Base-by-base conservation (phyloP, 2,797 vertebrate genomes). In the Sebastes baramenuke region DNA sequence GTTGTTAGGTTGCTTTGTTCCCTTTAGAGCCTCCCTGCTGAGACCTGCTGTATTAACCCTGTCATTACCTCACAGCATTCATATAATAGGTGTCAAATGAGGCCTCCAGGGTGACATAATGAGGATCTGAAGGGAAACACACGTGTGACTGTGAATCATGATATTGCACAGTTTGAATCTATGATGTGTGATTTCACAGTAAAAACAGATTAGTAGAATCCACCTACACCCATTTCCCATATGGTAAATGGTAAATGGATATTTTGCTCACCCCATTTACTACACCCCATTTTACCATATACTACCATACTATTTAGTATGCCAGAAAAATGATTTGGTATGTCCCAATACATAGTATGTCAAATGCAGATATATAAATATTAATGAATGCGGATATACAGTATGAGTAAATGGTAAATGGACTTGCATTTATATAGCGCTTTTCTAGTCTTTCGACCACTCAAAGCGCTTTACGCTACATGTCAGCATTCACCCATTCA, bases 61-160 rank as follows among this genome's bases (percentile, higher is more conserved):
- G 27, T 6, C 16, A 86, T 87, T 86, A 85, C 1, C 76, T 64
- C 56, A 9, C 80, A 74, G 67, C 46, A n/a, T 2, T 69, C 13
- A 25, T 5, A 5, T 76, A 83, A 79, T 32, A 52, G 77, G 49
- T 81, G 34, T 52, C n/a, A 77, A 67, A 85, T 66, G 29, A 77
- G 10, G 12, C 24, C 72, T 74, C 38, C 32, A 2, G 22, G 62
- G 77, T 81, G 77, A 80, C 80, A 55, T 79, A 71, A 78, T 70
- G 59, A 75, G 59, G 62, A 55, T 56, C 38, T 65, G 18, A 24
- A 14, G 74, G 71, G 56, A 84, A 38, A 42, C 38, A 64, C 49
- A 25, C 18, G 54, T 7, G 30, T 62, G 46, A 46, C 34, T 32
- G 5, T 25, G 22, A 46, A n/a, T 55, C 1, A 14, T 59, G 10